Evolutionary conservation across 2,888 invertebrate species (phyloP), one percentile per base, ranked within the genome.

Genomic region (Catocala fraxini): DNA sequence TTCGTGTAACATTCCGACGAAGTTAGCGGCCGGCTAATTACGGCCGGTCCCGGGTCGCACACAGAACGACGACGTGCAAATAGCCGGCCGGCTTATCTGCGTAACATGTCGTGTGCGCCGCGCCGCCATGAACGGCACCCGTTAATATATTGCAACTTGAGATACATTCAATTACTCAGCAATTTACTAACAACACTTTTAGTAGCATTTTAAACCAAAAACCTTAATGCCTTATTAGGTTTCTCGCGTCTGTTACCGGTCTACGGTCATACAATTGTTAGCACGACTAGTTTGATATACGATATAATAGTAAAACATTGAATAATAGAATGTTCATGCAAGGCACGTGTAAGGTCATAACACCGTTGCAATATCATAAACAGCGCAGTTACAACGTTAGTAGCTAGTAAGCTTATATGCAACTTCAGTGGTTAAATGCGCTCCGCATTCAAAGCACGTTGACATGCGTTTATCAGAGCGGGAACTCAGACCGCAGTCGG

Each of bases 381-480:
- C 55, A 62, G 55, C 33, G 25, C 45, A 42, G 56, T 69, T 65
- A 71, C 59, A 45, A 54, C 43, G 49, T 51, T 43, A 52, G 59
- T 52, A 72, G 73, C 80, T 76, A 83, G 72, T 80, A 78, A 84
- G 81, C 81, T 75, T 78, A 79, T 77, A 81, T 81, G 74, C 80
- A 80, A 83, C 77, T 81, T 77, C 81, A 81, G 84, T 82, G 84
- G 87, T 82, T 88, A 87, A 88, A 89, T 83, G 84, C 83, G 83
- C 83, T 82, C 68, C 75, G 85, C 80, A 87, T 87, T 91, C 91
- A 91, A 89, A 89, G 89, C 91, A 86, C 87, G 91, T 88, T 90
- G 91, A 92, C 91, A 88, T 87, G 90, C 88, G 92, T 92, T 93
- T 92, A 93, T 90, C 91, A 89, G 90, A 89, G 90, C 87, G 87